A percentile compares a stretch with the other conserved stretches of the same genome.
Conservation (phyloP, 2,113 vertebrate genomes). For the Peromyscus leucopus region DNA sequence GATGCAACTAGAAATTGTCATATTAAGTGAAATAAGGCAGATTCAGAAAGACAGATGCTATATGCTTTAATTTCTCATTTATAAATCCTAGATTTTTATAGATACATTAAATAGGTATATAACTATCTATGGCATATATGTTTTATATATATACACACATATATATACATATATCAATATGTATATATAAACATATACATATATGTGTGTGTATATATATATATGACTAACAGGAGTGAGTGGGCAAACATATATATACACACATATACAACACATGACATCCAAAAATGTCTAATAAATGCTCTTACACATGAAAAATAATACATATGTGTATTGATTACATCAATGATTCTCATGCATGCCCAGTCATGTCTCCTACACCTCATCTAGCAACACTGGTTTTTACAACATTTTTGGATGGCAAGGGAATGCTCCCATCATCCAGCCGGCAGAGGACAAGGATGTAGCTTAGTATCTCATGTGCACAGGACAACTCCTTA, state of each 20-base stretch:
- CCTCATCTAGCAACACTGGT: background rate
- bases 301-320: background rate
- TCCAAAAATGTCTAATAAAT: background rate
- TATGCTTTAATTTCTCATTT: background rate
- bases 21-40: background rate
- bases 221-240: background rate
- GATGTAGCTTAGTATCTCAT: background rate
- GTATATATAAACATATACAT: too few species aligned
- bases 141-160: background rate
- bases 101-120: background rate
- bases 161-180: background rate
- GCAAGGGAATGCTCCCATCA: fast-evolving
- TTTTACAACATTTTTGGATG: background rate
- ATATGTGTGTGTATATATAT: background rate
- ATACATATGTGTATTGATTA: background rate
- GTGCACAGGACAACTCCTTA: background rate
- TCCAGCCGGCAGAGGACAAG: background rate
- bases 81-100: background rate
- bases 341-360: background rate
- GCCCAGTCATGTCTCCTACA: background rate
- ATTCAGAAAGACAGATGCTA: background rate
- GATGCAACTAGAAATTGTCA: background rate
- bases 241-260: background rate
- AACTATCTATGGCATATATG: background rate
- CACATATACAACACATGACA: background rate